A percentile compares a stretch with the other conserved stretches of the same genome.
These are phyloP conservation scores for Drosophila aldrichi DNA, from an alignment of 2,888 invertebrate genomes.

Conservation along the genomic window DNA sequence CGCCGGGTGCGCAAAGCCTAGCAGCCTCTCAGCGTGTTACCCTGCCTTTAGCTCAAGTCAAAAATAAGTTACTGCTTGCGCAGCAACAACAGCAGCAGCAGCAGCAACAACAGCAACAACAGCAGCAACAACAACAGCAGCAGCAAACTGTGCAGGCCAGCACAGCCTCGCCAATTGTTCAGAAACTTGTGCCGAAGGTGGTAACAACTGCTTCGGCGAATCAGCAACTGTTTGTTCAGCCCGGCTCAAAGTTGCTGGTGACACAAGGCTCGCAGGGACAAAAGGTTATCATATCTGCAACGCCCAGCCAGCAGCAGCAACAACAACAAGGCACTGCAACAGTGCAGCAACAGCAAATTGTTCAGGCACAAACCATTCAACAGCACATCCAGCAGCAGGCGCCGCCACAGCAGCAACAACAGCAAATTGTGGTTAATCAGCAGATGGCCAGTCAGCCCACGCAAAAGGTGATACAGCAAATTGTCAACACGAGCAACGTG, in stretches of 20 bases:
- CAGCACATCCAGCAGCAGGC: slow-evolving; percentile 52
- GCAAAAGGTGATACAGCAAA: slow-evolving; percentile 85
- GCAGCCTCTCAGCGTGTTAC: slow-evolving; percentile 70
- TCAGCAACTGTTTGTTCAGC: slow-evolving; percentile 84
- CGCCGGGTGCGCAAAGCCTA: slow-evolving; percentile 53
- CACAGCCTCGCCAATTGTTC: slow-evolving; percentile 57
- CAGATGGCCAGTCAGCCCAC: slow-evolving; percentile 63
- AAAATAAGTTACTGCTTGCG: slow-evolving; percentile 67
- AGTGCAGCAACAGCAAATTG: slow-evolving; percentile 73
- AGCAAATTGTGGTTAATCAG: slow-evolving; percentile 74
- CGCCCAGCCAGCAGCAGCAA: slow-evolving; percentile 58
- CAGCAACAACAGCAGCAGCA: slow-evolving; percentile 28
- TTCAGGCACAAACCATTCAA: slow-evolving; percentile 60
- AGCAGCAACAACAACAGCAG: slow-evolving; percentile 53
- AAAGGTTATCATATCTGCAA: slow-evolving; percentile 84
- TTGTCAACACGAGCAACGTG: slow-evolving; percentile 84
- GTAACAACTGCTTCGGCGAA: slow-evolving; percentile 41
- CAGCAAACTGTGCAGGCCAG: slow-evolving; percentile 31
- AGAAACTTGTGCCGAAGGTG: slow-evolving; percentile 72
- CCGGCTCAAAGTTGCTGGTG: slow-evolving; percentile 83
- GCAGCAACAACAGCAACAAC: not conserved
- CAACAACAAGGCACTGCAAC: slow-evolving; percentile 46
- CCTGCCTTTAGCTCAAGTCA: slow-evolving; percentile 68
- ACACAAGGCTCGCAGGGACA: slow-evolving; percentile 84
- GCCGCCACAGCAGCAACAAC: slow-evolving; percentile 60